Percentiles rank a stretch among this genome's conserved stretches.
phyloP scores from a whole-genome alignment of 2,888 invertebrate species.

The Crossocerus cetratus region DNA sequence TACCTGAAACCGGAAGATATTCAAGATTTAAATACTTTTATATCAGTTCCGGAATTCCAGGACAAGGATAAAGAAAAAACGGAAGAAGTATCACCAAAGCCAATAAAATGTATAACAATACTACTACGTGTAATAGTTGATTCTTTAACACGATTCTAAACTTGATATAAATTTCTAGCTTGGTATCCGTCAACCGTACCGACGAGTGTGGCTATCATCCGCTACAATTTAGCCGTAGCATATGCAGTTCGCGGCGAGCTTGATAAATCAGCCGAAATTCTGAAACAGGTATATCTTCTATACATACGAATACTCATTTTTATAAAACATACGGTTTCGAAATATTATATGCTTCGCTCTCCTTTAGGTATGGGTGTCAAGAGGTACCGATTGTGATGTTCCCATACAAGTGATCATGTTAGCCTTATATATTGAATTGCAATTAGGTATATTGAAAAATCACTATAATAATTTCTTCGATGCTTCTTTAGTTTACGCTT shows the following conservation, averaged over 20 bases:
- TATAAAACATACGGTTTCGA: neutral
- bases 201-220: constrained; percentile 84
- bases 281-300: constrained; percentile 72
- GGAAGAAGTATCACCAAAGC: constrained; percentile 71
- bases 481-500: neutral
- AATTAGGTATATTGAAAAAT: constrained; percentile 77
- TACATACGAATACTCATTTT: neutral
- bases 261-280: constrained; percentile 81
- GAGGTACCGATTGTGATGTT: constrained; percentile 78
- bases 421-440: constrained; percentile 82
- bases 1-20: constrained; percentile 89
- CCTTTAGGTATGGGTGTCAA: constrained; percentile 79
- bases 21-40: constrained; percentile 78
- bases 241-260: constrained; percentile 86
- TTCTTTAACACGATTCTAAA: neutral
- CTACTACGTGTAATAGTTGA: neutral
- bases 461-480: neutral
- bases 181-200: constrained; percentile 83
- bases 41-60: constrained; percentile 66
- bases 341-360: constrained; percentile 10
- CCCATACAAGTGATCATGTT: constrained; percentile 83
- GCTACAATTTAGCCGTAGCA: constrained; percentile 88
- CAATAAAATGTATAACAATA: constrained; percentile 62
- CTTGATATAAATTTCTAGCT: constrained; percentile 69
- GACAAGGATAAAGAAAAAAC: constrained; percentile 77